Evolutionary conservation across 2,888 invertebrate genomes (phyloP).

Genomic region (Tenodera sinensis): DNA sequence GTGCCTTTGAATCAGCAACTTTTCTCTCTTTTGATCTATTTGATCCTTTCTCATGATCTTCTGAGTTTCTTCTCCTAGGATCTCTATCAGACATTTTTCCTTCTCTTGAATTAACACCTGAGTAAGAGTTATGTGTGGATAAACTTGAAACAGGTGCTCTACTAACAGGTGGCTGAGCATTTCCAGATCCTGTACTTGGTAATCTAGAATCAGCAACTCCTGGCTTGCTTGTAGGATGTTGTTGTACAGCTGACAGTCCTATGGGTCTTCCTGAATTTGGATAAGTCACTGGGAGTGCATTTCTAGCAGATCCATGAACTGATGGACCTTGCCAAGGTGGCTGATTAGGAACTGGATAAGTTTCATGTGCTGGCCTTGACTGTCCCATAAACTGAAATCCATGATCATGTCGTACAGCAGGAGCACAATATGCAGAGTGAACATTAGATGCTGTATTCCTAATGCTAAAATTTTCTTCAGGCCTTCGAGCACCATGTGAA

Average conservation of each 20-base stretch:
- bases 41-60: conserved; percentile 30
- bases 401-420: background rate
- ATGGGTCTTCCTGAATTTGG: background rate
- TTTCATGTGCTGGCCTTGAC: background rate
- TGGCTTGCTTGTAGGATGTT: background rate
- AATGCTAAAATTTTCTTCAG: background rate
- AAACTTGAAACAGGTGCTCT: background rate
- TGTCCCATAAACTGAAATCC: background rate
- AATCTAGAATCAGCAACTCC: background rate
- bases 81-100: conserved; percentile 33
- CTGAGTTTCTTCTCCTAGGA: conserved; percentile 35
- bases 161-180: background rate
- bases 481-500: background rate
- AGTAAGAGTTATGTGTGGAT: background rate
- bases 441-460: background rate
- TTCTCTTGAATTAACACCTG: background rate
- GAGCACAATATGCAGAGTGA: background rate
- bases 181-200: background rate
- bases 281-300: background rate
- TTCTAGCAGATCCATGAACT: background rate
- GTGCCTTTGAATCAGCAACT: background rate
- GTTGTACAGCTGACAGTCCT: background rate
- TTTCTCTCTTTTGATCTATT: background rate
- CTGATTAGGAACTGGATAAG: background rate
- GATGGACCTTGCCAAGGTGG: background rate